These are phyloP conservation scores for Danio tinwini DNA, from an alignment of 2,797 vertebrate genomes.

Conservation along the genomic window DNA sequence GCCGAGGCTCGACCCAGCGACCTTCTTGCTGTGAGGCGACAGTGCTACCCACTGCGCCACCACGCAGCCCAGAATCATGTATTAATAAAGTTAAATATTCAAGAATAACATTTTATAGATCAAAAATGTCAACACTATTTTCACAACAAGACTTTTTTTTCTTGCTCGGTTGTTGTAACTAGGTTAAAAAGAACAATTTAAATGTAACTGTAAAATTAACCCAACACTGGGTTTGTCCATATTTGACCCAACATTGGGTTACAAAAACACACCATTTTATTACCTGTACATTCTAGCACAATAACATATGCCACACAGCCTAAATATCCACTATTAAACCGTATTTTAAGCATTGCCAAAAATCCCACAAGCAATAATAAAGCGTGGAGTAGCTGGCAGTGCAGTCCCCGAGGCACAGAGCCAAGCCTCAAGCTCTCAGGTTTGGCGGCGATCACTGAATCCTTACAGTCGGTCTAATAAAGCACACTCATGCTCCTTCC, in stretches of 20 bases:
- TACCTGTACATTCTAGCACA: background rate
- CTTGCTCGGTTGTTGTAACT: no score
- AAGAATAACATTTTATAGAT: background rate
- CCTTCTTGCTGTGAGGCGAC: no score
- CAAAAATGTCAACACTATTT: background rate
- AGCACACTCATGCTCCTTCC: constrained; percentile 66
- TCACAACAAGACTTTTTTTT: background rate
- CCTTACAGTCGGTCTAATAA: constrained; percentile 76
- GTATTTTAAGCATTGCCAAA: constrained; percentile 26
- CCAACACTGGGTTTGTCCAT: no score
- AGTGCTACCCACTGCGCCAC: no score
- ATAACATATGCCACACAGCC: background rate
- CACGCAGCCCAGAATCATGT: no score
- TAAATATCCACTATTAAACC: constrained; percentile 20
- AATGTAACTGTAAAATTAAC: no score
- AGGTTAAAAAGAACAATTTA: no score
- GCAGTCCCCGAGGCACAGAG: constrained; percentile 58
- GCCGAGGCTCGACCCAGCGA: no score
- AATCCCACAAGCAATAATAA: constrained; percentile 63
- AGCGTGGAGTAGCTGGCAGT: constrained; percentile 62
- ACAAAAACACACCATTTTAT: no score
- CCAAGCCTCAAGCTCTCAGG: constrained; percentile 65
- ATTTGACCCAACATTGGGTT: no score
- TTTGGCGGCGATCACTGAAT: constrained; percentile 71
- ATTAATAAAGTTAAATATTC: background rate